Evolutionary conservation across 2,888 invertebrate species (phyloP).

Genomic region (Philaethria dido): DNA sequence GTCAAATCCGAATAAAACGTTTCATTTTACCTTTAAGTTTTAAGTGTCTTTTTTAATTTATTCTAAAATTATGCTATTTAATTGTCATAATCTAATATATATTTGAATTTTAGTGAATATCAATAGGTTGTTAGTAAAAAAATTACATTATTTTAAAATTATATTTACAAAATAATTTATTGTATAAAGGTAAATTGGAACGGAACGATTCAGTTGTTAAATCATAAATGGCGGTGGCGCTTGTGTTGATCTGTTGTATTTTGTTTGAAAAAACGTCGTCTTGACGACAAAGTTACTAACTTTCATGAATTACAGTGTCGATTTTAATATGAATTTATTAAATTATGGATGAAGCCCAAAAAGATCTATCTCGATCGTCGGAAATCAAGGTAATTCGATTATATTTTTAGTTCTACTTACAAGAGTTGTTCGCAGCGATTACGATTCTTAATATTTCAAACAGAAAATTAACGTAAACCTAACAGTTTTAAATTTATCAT

Average conservation of each 20-base stretch:
- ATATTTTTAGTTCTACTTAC: conserved; percentile 10
- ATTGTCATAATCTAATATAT: background rate
- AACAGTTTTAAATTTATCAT: conserved; percentile 1
- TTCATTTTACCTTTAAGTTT: background rate
- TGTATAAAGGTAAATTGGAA: conserved; percentile 30
- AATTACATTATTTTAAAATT: background rate
- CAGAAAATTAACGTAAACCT: conserved; percentile 25
- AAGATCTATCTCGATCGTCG: conserved; percentile 58
- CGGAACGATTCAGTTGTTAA: conserved; percentile 51
- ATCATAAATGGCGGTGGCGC: conserved; percentile 45
- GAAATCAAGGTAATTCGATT: conserved; percentile 65
- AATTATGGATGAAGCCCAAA: conserved; percentile 78
- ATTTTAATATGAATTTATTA: conserved; percentile 74
- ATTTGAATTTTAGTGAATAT: background rate
- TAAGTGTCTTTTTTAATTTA: background rate
- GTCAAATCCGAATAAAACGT: background rate
- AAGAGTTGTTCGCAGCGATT: conserved; percentile 35
- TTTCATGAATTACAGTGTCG: conserved; percentile 63
- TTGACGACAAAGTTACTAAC: conserved; percentile 76
- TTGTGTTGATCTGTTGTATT: conserved; percentile 57
- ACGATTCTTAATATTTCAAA: conserved; percentile 41
- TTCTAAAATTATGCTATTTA: background rate
- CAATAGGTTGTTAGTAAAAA: background rate
- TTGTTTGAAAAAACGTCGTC: conserved; percentile 70
- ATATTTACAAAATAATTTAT: background rate